Base-by-base conservation (phyloP, 2,888 invertebrate species). In the Drosophila colorata region DNA sequence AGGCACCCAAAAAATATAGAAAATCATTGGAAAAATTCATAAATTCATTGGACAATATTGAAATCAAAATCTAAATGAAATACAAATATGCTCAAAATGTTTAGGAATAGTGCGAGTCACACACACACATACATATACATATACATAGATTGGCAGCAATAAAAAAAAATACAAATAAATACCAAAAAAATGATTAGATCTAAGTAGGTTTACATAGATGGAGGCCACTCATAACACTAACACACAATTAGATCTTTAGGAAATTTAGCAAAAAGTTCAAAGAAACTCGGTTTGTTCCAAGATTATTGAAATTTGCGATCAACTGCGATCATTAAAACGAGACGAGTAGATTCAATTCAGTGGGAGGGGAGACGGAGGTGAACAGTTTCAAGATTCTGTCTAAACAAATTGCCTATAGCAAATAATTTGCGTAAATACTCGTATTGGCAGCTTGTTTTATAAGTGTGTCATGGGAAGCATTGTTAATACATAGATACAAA, bases 1-100 rank as follows among this genome's bases (percentile, higher is more conserved):
- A 77, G 69, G 41, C 70, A 87, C 71, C 80, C 87, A 68, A 79
- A 87, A 87, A 81, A 80, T 61, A 86, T 67, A 87, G 67, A 84
- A 80, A 86, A 79, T 83, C 65, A 59, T 73, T 75, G 63, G 16
- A 75, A 75, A 78, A 74, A 80, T 78, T 51, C 63, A 77, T 65
- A 68, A 80, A 74, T 77, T 35, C 35, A 46, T 80, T 80, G 67
- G 53, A 65, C 60, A 58, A 80, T 75, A 78, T 55, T 61, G 11
- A 18, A 49, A 55, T 43, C 7, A 55, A 53, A 66, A 61, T 63
- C 28, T 1, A 41, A 53, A 61, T 35, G 4, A 40, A 60, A 59
- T 49, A 33, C 31, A 65, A 44, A 25, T 25, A 35, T 16, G 14
- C 38, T 40, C 6, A 8, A 20, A 41, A 40, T 58, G 33, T 59